Conservation (phyloP, 2,113 vertebrate species). For the Melanerpes formicivorus region DNA sequence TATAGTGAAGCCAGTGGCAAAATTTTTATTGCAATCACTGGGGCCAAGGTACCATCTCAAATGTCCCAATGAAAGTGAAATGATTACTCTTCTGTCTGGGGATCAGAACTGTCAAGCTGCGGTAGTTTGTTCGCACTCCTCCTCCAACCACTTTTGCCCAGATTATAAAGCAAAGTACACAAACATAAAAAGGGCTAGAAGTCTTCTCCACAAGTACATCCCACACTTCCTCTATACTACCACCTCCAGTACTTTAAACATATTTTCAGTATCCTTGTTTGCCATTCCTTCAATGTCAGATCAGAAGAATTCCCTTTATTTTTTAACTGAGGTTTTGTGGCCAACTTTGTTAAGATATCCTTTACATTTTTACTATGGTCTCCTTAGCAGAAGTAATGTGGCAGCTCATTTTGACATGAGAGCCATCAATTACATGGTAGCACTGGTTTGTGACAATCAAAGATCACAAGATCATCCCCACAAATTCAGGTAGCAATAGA, state of each 20-base stretch:
- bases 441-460: neutral
- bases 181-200: neutral
- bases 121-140: neutral
- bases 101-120: neutral
- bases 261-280: neutral
- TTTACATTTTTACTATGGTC: neutral
- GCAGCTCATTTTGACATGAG: neutral
- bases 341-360: neutral
- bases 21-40: neutral
- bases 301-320: neutral
- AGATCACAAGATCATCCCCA: neutral
- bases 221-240: neutral
- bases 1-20: neutral
- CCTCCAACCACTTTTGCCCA: neutral
- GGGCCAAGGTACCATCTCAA: neutral
- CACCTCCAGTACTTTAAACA: neutral
- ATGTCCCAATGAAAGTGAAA: neutral
- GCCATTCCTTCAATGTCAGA: neutral
- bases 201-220: neutral
- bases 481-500: neutral
- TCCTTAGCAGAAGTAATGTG: neutral
- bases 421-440: neutral
- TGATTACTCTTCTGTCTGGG: neutral
- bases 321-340: neutral
- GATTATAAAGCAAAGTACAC: neutral